Conservation (phyloP, 2,888 invertebrate species). For the Aproaerema taeniolella region DNA sequence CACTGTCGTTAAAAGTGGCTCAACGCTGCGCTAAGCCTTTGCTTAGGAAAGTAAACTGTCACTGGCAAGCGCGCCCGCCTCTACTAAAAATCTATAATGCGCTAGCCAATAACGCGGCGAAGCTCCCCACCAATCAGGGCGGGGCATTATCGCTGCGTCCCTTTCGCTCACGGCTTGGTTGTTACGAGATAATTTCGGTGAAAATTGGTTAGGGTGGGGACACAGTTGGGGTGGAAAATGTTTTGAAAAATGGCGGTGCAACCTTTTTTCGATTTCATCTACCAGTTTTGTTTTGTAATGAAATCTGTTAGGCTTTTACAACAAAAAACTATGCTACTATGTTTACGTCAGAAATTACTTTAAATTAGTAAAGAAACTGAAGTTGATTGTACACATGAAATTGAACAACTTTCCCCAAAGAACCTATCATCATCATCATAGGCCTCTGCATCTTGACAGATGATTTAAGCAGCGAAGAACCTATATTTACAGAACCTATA, state of each 20-base stretch:
- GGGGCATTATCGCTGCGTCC: slow-evolving; percentile 55
- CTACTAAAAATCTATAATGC: slow-evolving; percentile 69
- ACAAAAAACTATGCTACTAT: too few species aligned
- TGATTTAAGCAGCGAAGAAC: too few species aligned
- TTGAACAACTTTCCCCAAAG: too few species aligned
- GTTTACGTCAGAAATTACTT: too few species aligned
- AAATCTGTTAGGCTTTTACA: too few species aligned
- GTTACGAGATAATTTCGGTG: slow-evolving; percentile 42
- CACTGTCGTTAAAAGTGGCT: slow-evolving; percentile 17
- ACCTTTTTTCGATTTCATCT: background rate
- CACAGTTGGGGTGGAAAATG: slow-evolving; percentile 25
- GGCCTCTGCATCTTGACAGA: too few species aligned
- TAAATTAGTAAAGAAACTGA: too few species aligned
- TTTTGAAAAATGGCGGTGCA: background rate
- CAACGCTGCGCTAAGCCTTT: slow-evolving; percentile 12
- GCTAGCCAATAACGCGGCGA: slow-evolving; percentile 56
- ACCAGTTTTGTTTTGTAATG: too few species aligned
- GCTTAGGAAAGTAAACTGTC: slow-evolving; percentile 56
- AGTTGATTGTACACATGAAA: too few species aligned
- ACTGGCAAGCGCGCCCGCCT: slow-evolving; percentile 39
- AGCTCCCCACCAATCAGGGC: slow-evolving; percentile 50
- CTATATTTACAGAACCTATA: too few species aligned
- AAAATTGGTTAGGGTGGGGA: slow-evolving; percentile 35
- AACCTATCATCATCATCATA: too few species aligned
- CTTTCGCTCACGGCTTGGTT: slow-evolving; percentile 55